Evolutionary conservation across 2,797 vertebrate species (phyloP).

Genomic region (Cuniculus paca): DNA sequence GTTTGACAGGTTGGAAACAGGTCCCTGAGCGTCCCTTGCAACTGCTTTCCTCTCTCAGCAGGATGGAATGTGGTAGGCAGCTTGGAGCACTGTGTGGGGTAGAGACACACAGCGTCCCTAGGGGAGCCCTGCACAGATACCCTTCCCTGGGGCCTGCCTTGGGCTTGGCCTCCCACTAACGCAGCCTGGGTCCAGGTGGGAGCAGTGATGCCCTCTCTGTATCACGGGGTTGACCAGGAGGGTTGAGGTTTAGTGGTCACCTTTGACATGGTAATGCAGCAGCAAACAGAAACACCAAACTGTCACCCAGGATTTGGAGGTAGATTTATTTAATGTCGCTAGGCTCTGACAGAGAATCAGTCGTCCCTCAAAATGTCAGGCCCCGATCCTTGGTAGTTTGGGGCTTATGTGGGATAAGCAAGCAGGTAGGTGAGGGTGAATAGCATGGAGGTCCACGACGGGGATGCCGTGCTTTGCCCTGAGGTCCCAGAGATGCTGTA

Average conservation of each 20-base stretch:
- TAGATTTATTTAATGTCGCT: neutral
- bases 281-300: neutral
- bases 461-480: neutral
- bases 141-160: neutral
- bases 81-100: rapidly evolving
- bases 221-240: neutral
- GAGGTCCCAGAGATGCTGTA: neutral
- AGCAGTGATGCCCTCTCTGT: neutral
- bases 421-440: neutral
- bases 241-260: neutral
- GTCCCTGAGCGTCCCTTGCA: neutral
- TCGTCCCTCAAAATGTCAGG: neutral
- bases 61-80: rapidly evolving
- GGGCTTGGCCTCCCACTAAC: neutral
- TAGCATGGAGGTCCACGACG: rapidly evolving
- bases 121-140: rapidly evolving
- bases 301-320: neutral
- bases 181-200: neutral
- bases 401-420: neutral
- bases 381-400: neutral
- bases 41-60: neutral
- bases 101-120: neutral
- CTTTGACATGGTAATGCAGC: neutral
- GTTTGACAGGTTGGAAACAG: slow-evolving; percentile 35
- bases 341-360: neutral